Evolutionary conservation across 2,113 vertebrate genomes (phyloP).

Genomic region (Campylomormyrus tamandua): DNA sequence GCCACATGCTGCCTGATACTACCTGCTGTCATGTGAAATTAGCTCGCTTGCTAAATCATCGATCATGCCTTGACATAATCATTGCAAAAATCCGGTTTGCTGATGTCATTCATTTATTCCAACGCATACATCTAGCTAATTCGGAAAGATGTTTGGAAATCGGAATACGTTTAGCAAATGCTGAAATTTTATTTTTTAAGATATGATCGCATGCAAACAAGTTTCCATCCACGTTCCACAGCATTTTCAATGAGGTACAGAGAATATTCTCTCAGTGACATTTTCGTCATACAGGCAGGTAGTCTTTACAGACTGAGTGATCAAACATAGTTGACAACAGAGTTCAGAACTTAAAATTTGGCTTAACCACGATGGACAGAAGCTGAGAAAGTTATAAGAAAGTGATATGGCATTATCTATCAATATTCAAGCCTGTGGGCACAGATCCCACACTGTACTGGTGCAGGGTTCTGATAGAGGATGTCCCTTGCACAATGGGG

Average conservation of each 20-base stretch:
- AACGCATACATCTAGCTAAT: neutral
- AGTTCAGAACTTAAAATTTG: neutral
- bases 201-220: neutral
- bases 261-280: neutral
- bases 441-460: neutral
- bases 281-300: neutral
- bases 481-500: neutral
- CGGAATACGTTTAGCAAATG: neutral
- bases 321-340: neutral
- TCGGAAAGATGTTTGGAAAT: neutral
- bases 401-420: neutral
- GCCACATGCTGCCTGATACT: neutral
- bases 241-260: neutral
- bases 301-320: neutral
- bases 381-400: neutral
- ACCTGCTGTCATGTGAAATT: neutral
- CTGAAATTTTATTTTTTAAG: neutral
- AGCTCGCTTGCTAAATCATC: neutral
- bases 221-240: neutral
- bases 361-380: neutral
- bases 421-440: neutral
- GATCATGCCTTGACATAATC: neutral
- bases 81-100: neutral
- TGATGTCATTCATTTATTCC: neutral
- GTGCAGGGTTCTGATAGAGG: neutral